These are phyloP conservation scores for Sepiola atlantica DNA, from an alignment of 2,888 invertebrate genomes.

Conservation along the genomic window DNA sequence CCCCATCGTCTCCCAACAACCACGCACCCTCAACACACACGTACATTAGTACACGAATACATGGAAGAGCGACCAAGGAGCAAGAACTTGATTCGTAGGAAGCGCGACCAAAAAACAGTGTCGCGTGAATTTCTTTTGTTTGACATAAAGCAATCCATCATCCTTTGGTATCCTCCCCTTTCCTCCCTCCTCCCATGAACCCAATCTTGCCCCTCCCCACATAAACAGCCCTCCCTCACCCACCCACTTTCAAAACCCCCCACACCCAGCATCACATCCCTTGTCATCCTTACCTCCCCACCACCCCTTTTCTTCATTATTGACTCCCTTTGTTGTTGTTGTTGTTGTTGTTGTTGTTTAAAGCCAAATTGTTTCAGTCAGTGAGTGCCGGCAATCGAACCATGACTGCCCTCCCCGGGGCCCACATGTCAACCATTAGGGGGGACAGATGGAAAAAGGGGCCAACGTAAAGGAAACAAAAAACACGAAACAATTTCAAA, in stretches of 20 bases:
- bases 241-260: not conserved
- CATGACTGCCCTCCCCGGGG: not conserved
- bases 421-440: not conserved
- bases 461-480: not conserved
- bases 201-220: not conserved
- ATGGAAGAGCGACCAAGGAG: not conserved
- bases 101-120: not conserved
- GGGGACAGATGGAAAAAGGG: not conserved
- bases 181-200: not conserved
- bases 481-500: not conserved
- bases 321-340: not conserved
- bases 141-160: not conserved
- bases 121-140: slow-evolving; percentile 13
- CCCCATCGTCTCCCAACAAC: too few relatives aligned
- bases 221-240: not conserved
- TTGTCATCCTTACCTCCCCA: not conserved
- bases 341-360: not conserved
- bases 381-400: slow-evolving; percentile 11
- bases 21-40: too few relatives aligned
- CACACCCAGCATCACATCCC: slow-evolving; percentile 1
- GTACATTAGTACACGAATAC: too few relatives aligned
- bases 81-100: not conserved
- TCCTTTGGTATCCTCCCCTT: not conserved
- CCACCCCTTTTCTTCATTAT: not conserved
- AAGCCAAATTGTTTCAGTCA: not conserved